phyloP scores from a whole-genome alignment of 2,113 vertebrate genomes.

The Lycocorax pyrrhopterus region DNA sequence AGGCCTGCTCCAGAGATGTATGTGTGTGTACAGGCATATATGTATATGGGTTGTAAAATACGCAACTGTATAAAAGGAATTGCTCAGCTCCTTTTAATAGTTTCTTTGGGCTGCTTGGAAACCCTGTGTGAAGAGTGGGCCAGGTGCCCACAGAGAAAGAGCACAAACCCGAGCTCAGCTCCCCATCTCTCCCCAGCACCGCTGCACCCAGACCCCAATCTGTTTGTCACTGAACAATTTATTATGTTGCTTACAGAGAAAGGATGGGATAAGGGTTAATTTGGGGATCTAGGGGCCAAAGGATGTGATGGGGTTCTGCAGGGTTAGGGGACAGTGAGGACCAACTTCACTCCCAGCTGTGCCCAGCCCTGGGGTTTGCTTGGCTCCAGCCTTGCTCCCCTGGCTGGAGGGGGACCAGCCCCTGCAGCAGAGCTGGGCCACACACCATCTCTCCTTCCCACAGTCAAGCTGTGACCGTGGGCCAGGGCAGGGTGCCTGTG shows the following conservation, averaged over 20 bases:
- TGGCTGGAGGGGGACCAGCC: not conserved
- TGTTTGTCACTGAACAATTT: not conserved
- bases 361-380: not conserved
- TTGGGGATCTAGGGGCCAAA: not conserved
- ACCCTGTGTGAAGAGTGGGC: not conserved
- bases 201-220: rapidly evolving
- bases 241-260: conserved; percentile 23
- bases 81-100: not conserved
- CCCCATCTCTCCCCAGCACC: not conserved
- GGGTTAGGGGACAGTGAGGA: not conserved
- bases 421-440: not conserved
- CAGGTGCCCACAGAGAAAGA: not conserved
- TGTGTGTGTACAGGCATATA: conserved; percentile 38
- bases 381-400: not conserved
- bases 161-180: not conserved
- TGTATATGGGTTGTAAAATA: conserved; percentile 55
- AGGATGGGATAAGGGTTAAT: not conserved
- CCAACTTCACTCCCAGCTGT: not conserved
- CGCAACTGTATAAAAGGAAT: conserved; percentile 34
- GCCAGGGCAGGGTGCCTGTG: not conserved
- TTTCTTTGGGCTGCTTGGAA: not conserved
- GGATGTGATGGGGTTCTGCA: not conserved
- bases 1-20: not conserved
- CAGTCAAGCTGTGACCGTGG: rapidly evolving
- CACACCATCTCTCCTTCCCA: not conserved